Base-by-base conservation (phyloP, 1,140 invertebrate genomes). In the Caligus rogercresseyi region DNA sequence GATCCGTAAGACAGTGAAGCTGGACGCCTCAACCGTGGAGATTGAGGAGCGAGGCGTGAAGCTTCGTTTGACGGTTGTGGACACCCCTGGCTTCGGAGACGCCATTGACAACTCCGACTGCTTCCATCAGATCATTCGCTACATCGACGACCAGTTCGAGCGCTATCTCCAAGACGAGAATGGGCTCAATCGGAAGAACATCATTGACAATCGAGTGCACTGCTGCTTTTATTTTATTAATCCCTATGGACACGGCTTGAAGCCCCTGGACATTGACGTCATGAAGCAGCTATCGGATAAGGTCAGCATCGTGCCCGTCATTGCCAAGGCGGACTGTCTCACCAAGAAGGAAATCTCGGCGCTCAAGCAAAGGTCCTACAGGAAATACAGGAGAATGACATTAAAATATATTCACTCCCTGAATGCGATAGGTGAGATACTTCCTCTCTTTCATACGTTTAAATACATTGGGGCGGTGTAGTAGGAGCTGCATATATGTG, bases 181-280 rank as follows among this genome's bases (percentile, higher is more conserved):
- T 70, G 89, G 90, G 4, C 77, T 93, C 14, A 92, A 93, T 73
- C 79, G 89, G 54, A 81, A 88, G 67, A 89, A 92, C 69, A 92
- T 91, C 67, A 83, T 90, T 52, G 90, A 94, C 70, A 91, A 89
- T 74, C 80, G 89, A 72, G 87, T 94, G 71, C 89, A 94, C 72
- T 93, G 89, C 74, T 98, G 94, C 76, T 90, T 99, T 69, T 99
- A 98, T 76, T 99, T 99, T 74, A 97, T 99, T 71, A 93, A 94
- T 53, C 95, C 96, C 15, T 92, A 92, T 74, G 93, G 93, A 25
- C 93, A 98, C 78, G 92, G 93, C 65, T 76, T 99, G 54, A 83
- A 94, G 67, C 89, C 92, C 0, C 73, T 98, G 65, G 95, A 99
- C 74, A 86, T 98, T 69, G 89, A 98, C 76, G 95, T 97, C 71